Base-by-base conservation (phyloP, 1,140 invertebrate species). In the Anastatus disparis region DNA sequence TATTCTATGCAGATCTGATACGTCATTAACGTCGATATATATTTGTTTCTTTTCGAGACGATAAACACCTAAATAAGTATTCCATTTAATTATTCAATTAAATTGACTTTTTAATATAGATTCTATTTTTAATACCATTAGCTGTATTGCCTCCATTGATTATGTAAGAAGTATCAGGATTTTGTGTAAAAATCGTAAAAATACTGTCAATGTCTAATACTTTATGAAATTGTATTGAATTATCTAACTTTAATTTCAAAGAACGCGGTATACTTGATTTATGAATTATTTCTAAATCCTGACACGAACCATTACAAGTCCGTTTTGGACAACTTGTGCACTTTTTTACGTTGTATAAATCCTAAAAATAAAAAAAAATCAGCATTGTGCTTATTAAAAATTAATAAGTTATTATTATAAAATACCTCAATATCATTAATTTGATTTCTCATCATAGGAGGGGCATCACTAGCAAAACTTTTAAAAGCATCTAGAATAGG, bases 401-500 rank as follows among this genome's bases (percentile, higher is more conserved):
- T n/a, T n/a, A n/a, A n/a, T n/a, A n/a, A n/a, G n/a, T n/a, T n/a
- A n/a, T n/a, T n/a, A n/a, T n/a, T n/a, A n/a, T n/a, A n/a, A n/a
- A n/a, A 35, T 35, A 87, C 88, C 80, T 91, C 88, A 53, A 93
- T 91, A 61, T 91, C 91, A 20, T 83, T 84, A 50, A 89, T 84
- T 44, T 81, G 84, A 15, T 86, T 76, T 22, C 86, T 79, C 24
- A 88, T 76, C 17, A 87, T 71, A 1, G 83, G 77, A 26, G 81
- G 77, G 1, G 89, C 88, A 76, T 94, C 91, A 1, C 76, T 80
- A 0, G 91, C 90, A 66, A 93, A 91, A 2, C 91, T 89, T 82
- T 95, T 94, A 78, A 95, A 95, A 20, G 93, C 89, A 72, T 95
- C 93, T 44, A 95, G 84, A 76, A 96, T 96, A 2, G 94, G 90